phyloP scores from a whole-genome alignment of 2,888 invertebrate species.

The Cremastinae sp. region DNA sequence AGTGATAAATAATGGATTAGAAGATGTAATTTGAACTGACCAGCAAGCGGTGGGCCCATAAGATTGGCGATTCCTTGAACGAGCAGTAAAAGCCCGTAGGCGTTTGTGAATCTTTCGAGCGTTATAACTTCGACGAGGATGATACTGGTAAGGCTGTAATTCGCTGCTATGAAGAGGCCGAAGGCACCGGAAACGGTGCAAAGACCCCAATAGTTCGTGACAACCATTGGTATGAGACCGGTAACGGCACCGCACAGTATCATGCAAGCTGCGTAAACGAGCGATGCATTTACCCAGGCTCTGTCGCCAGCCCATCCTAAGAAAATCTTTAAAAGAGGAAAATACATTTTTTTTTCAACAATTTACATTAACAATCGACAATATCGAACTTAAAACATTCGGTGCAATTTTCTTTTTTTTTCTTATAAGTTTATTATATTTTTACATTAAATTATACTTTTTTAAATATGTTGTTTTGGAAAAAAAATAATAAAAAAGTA shows the following conservation, averaged over 20 bases:
- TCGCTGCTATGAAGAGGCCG: slow-evolving; percentile 94
- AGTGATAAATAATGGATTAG: no score
- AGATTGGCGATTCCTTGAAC: slow-evolving; percentile 95
- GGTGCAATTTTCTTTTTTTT: background rate
- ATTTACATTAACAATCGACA: no score
- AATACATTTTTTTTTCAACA: no score
- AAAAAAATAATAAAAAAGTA: no score
- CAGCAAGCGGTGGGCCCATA: slow-evolving; percentile 94
- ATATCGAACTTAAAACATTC: background rate
- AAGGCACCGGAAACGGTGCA: slow-evolving; percentile 88
- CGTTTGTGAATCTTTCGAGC: slow-evolving; percentile 94
- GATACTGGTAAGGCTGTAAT: slow-evolving; percentile 94
- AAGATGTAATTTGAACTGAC: slow-evolving; percentile 82
- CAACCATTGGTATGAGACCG: slow-evolving; percentile 85
- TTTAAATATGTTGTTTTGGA: no score
- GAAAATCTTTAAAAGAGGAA: slow-evolving; percentile 83
- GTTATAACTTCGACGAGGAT: slow-evolving; percentile 94
- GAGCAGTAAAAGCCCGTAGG: slow-evolving; percentile 92
- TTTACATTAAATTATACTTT: no score
- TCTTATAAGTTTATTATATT: no score
- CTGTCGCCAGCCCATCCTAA: slow-evolving; percentile 94
- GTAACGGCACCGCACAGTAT: slow-evolving; percentile 86
- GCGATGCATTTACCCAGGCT: slow-evolving; percentile 87
- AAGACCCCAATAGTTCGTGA: slow-evolving; percentile 83
- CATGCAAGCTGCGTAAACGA: slow-evolving; percentile 92